Conservation (phyloP, 1,140 invertebrate species). For the Megalopta genalis region DNA sequence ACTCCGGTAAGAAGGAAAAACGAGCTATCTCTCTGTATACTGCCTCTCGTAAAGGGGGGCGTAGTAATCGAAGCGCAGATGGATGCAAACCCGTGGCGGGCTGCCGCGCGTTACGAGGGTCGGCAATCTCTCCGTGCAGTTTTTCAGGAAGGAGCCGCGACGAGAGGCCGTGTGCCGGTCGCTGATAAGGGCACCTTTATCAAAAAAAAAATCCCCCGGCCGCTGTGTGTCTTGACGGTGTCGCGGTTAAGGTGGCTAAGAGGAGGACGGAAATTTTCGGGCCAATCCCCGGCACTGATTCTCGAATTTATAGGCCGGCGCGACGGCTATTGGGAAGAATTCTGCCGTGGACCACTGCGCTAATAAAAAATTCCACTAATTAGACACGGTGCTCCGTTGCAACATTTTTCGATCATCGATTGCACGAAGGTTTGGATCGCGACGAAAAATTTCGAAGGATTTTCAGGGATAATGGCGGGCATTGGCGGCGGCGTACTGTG, state of each 20-base stretch:
- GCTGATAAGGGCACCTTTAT: constrained; percentile 52
- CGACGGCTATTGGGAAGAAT: constrained; percentile 43
- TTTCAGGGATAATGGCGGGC: no score
- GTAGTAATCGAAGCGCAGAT: constrained; percentile 61
- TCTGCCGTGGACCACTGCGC: not conserved
- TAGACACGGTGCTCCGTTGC: no score
- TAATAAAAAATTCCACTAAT: no score
- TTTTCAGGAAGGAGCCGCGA: constrained; percentile 36
- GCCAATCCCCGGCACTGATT: constrained; percentile 10
- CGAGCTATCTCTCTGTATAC: constrained; percentile 46
- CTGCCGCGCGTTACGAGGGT: constrained; percentile 47
- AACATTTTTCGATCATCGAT: no score
- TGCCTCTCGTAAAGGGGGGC: constrained; percentile 39
- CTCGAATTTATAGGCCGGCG: constrained; percentile 31
- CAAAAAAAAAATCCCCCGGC: constrained; percentile 24
- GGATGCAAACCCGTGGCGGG: constrained; percentile 51
- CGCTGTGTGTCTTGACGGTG: not conserved
- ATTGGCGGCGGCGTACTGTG: no score
- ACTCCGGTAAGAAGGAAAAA: constrained; percentile 54
- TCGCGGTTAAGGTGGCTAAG: not conserved
- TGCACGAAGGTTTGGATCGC: no score
- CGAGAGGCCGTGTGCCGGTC: constrained; percentile 30
- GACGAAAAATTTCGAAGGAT: no score
- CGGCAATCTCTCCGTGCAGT: constrained; percentile 37
- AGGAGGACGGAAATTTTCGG: constrained; percentile 16